Base-by-base conservation (phyloP, 2,113 vertebrate genomes). In the Pomatorhinus ruficollis region DNA sequence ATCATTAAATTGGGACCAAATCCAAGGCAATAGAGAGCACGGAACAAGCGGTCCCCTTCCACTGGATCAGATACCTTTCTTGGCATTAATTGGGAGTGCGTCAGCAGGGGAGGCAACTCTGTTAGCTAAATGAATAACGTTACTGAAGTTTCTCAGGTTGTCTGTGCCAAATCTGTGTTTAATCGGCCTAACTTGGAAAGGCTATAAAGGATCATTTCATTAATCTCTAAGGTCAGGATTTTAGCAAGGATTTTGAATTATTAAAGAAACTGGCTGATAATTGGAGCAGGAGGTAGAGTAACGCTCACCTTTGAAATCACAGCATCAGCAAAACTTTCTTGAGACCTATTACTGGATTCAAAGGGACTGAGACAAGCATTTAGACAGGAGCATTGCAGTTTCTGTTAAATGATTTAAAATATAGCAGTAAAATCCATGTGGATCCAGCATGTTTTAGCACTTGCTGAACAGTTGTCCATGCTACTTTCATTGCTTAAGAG, bases 91-190 rank as follows among this genome's bases (percentile, higher is more conserved):
- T 87, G 95, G 92, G 95, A 91, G 90, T 93, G 95, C 70, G 82
- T 96, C 95, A 97, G 77, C 91, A 94, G 91, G 87, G 92, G 95
- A 84, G 93, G 87, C 91, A 95, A 90, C 83, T 94, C 82, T 68
- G 83, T 91, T 95, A 85, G 93, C 94, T 91, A 96, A 96, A 95
- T 91, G 77, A 93, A 93, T 93, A 97, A 87, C 4, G 2, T 79
- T 95, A 88, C 91, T 79, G 60, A 97, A 83, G 90, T 87, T 97
- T 96, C 92, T 94, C 93, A 92, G 84, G 86, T 93, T 89, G 54
- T 47, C 81, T 53, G 30, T 89, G 93, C 93, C 94, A 96, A 94
- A 96, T 94, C 61, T 94, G 64, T 93, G 64, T 90, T 97, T 96
- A 95, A 96, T 92, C 11, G 6, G 91, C 87, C 90, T 94, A 64